Conservation (phyloP, 2,113 vertebrate species). For the Sturnus vulgaris region DNA sequence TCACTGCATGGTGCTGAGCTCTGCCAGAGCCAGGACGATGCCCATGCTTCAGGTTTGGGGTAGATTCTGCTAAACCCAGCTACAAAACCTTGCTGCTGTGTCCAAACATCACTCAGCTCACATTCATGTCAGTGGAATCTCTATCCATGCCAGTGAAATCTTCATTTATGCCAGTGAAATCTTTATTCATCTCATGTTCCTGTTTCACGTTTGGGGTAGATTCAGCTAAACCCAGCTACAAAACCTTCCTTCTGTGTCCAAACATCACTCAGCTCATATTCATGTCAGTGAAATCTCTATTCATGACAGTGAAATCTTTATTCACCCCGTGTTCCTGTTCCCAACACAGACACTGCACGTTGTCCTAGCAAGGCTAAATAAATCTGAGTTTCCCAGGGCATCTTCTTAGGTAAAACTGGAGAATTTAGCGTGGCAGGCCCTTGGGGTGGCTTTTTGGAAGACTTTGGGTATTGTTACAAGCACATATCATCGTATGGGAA, state of each 20-base stretch:
- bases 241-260: background rate
- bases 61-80: background rate
- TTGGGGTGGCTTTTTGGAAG: background rate
- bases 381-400: background rate
- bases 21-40: background rate
- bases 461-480: background rate
- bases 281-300: no score
- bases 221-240: background rate
- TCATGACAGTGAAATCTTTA: background rate
- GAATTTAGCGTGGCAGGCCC: background rate
- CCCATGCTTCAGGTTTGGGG: rapidly evolving
- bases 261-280: background rate
- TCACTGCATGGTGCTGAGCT: background rate
- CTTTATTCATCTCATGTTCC: no score
- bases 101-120: background rate
- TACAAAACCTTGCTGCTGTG: background rate
- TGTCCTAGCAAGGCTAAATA: background rate
- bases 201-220: no score
- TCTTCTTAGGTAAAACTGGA: background rate
- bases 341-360: rapidly evolving
- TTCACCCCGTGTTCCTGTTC: background rate
- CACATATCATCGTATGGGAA: background rate
- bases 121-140: background rate
- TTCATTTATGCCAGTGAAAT: background rate
- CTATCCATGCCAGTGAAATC: background rate